Conservation (phyloP, 2,113 vertebrate species). For the Triplophysa tibetana region DNA sequence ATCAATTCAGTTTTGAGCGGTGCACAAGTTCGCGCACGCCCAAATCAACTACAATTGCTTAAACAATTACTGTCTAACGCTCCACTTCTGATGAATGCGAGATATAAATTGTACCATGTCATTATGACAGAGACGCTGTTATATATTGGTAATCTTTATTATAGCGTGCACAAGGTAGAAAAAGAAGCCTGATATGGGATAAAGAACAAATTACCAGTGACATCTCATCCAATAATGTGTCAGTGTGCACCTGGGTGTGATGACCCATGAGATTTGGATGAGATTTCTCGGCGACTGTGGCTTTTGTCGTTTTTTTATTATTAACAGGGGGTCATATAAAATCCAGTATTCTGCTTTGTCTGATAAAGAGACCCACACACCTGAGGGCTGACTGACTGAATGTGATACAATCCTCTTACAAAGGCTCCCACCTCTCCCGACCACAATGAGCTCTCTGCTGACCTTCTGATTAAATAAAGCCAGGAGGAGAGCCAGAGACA, state of each 20-base stretch:
- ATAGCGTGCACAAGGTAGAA: background rate
- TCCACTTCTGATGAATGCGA: background rate
- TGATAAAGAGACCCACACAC: constrained; percentile 10
- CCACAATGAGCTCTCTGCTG: constrained; percentile 47
- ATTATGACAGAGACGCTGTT: background rate
- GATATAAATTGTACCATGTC: background rate
- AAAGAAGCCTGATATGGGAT: constrained; percentile 15
- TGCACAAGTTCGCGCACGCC: no score
- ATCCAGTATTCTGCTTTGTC: constrained; percentile 19
- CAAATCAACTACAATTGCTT: no score
- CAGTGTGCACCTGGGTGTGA: background rate
- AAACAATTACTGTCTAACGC: background rate
- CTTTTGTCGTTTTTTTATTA: constrained; percentile 7
- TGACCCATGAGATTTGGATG: constrained; percentile 19
- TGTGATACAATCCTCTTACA: constrained; percentile 33
- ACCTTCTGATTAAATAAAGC: constrained; percentile 60
- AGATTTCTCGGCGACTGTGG: background rate
- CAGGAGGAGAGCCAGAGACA: constrained; percentile 41
- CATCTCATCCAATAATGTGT: constrained; percentile 10
- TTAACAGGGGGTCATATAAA: constrained; percentile 9
- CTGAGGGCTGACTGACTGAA: constrained; percentile 37
- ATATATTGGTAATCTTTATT: background rate
- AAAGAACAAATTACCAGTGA: constrained; percentile 12
- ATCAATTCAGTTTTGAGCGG: no score
- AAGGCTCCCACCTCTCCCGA: constrained; percentile 39